These are phyloP conservation scores for Mastomys coucha DNA, from an alignment of 2,113 vertebrate species.

Conservation along the genomic window DNA sequence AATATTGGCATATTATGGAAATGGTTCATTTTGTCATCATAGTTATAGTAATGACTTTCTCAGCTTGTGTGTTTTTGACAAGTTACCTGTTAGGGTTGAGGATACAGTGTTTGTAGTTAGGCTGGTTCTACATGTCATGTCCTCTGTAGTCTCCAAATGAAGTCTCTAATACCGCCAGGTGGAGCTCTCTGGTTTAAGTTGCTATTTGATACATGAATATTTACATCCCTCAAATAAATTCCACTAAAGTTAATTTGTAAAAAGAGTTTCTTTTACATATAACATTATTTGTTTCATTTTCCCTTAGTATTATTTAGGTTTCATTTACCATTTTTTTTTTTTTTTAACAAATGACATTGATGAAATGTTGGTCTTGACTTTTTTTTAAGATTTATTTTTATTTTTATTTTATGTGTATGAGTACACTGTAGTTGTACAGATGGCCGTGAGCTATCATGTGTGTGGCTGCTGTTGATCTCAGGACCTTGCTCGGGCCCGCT, in stretches of 20 bases:
- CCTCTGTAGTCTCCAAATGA: background rate
- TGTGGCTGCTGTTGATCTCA: too few relatives aligned
- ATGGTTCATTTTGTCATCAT: background rate
- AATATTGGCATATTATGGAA: background rate
- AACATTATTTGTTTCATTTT: slow-evolving; percentile 18
- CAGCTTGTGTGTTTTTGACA: background rate
- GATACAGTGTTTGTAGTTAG: background rate
- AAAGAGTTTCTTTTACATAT: background rate
- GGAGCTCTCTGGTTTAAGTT: background rate
- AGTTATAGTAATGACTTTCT: background rate
- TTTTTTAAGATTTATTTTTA: too few relatives aligned
- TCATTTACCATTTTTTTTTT: background rate
- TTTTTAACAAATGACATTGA: background rate
- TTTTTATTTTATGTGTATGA: too few relatives aligned
- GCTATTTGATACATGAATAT: background rate
- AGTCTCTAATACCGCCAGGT: background rate
- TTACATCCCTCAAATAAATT: background rate
- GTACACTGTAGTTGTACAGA: too few relatives aligned
- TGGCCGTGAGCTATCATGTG: too few relatives aligned
- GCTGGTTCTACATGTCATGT: background rate
- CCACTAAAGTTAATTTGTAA: background rate
- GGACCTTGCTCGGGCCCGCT: too few relatives aligned
- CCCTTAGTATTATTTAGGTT: background rate
- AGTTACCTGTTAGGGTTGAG: background rate
- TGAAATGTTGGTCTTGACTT: background rate